These are phyloP conservation scores for Melieria picta DNA, from an alignment of 2,888 invertebrate genomes.

Conservation along the genomic window DNA sequence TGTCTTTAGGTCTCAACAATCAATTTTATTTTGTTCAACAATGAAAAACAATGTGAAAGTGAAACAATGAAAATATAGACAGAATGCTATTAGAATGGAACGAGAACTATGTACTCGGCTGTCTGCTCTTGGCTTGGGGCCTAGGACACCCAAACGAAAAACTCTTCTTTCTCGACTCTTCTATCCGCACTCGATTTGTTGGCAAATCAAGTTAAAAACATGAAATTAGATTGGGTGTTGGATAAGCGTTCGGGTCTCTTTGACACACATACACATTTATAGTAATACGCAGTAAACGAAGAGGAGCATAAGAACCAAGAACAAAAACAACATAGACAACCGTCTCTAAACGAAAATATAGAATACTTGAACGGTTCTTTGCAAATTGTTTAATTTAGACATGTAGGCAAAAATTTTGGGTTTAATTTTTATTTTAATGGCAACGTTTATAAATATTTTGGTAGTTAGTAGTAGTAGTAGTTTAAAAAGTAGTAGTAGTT, in stretches of 20 bases:
- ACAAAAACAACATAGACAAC: conserved; percentile 18
- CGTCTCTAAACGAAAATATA: conserved; percentile 16
- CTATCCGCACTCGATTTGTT: too few species aligned
- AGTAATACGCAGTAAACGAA: neutral
- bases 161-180: too few species aligned
- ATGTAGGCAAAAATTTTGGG: neutral
- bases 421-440: conserved; percentile 19
- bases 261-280: conserved; percentile 11
- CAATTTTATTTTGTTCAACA: too few species aligned
- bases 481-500: conserved; percentile 26
- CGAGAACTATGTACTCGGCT: too few species aligned
- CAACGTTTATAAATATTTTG: conserved; percentile 22
- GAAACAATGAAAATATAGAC: too few species aligned
- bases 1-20: too few species aligned
- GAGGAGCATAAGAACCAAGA: neutral
- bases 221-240: neutral
- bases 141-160: too few species aligned
- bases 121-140: too few species aligned
- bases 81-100: too few species aligned
- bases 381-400: too few species aligned
- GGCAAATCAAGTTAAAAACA: too few species aligned
- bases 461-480: conserved; percentile 25
- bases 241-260: neutral
- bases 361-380: neutral
- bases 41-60: too few species aligned